phyloP scores from a whole-genome alignment of 2,888 invertebrate species.

The Agrilus biguttatus region DNA sequence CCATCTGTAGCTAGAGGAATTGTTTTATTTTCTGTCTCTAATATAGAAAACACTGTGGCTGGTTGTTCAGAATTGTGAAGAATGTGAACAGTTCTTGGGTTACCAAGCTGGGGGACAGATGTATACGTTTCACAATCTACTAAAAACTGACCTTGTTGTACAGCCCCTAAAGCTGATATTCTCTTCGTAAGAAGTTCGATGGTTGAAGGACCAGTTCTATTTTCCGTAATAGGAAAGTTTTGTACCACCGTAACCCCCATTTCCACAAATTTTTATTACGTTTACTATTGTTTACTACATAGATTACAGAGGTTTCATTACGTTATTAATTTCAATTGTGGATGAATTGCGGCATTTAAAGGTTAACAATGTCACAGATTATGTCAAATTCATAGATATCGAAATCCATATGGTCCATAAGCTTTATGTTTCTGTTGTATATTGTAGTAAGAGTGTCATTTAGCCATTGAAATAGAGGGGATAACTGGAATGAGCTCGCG shows the following conservation, averaged over 20 bases:
- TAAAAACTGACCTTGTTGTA: constrained; percentile 76
- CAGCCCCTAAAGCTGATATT: constrained; percentile 71
- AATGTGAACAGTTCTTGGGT: constrained; percentile 76
- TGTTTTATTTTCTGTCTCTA: constrained; percentile 75
- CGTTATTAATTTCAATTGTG: too few relatives aligned
- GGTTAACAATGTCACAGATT: too few relatives aligned
- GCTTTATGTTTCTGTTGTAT: too few relatives aligned
- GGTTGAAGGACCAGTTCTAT: constrained; percentile 78
- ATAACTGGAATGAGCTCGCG: too few relatives aligned
- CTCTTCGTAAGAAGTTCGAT: constrained; percentile 79
- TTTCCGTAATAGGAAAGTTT: constrained; percentile 76
- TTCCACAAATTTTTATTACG: not conserved
- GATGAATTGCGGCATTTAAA: too few relatives aligned
- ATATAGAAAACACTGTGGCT: constrained; percentile 81
- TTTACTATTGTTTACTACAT: too few relatives aligned
- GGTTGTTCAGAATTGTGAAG: constrained; percentile 93
- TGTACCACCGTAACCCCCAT: constrained; percentile 65
- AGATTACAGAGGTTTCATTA: too few relatives aligned
- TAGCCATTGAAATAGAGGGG: too few relatives aligned
- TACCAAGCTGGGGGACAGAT: constrained; percentile 61
- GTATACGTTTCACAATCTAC: constrained; percentile 93
- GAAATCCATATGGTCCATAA: too few relatives aligned
- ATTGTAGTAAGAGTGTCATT: too few relatives aligned
- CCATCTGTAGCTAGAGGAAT: constrained; percentile 83
- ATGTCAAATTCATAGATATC: too few relatives aligned